phyloP scores from a whole-genome alignment of 2,113 vertebrate species.

The Cinclus mexicanus region DNA sequence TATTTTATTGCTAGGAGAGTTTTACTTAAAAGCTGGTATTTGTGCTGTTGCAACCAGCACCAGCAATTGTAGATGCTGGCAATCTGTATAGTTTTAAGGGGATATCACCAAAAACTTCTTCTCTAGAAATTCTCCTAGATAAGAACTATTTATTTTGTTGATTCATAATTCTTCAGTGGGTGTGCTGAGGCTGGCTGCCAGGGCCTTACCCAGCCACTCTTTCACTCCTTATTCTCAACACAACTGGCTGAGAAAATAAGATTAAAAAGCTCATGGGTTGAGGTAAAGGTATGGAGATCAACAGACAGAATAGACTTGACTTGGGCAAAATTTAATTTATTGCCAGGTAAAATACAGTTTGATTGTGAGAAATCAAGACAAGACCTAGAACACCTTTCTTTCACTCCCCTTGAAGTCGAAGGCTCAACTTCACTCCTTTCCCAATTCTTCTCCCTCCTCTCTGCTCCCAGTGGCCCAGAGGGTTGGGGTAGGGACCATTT shows the following conservation, averaged over 20 bases:
- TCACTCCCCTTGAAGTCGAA: neutral
- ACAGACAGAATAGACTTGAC: neutral
- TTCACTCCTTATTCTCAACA: neutral
- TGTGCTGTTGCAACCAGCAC: neutral
- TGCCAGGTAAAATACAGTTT: neutral
- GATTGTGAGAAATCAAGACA: neutral
- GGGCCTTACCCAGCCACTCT: neutral
- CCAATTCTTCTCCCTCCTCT: neutral
- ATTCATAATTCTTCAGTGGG: neutral
- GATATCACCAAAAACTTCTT: neutral
- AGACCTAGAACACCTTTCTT: neutral
- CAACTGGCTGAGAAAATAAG: neutral
- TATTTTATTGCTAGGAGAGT: neutral
- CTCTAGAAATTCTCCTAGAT: neutral
- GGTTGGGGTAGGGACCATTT: neutral
- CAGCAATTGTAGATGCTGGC: neutral
- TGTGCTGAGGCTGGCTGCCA: neutral
- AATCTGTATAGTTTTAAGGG: neutral
- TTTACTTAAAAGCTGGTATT: neutral
- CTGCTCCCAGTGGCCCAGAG: neutral
- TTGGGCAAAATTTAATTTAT: neutral
- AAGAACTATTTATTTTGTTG: neutral
- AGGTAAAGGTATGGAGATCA: neutral
- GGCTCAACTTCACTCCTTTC: neutral
- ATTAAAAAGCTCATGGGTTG: neutral